Conservation (phyloP, 2,888 invertebrate genomes). For the Corythucha ciliata region DNA sequence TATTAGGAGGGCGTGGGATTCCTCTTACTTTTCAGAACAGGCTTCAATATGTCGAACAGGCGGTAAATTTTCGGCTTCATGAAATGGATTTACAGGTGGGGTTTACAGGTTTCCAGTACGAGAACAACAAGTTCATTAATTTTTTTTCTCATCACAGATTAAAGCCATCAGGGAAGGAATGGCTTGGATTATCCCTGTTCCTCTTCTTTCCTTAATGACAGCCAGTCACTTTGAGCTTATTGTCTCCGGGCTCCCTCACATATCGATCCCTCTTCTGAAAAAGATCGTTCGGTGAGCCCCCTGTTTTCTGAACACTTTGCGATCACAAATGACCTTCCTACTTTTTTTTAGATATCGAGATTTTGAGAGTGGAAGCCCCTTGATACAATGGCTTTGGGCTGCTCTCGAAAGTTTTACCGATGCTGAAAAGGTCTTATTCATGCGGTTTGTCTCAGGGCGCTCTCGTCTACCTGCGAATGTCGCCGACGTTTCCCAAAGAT, state of each 20-base stretch:
- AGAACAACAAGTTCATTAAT: not conserved
- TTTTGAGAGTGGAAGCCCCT: slow-evolving; percentile 50
- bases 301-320: not conserved
- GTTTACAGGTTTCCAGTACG: slow-evolving; percentile 3
- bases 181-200: slow-evolving; percentile 55
- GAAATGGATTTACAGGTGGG: slow-evolving; percentile 53
- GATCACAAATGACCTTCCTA: not conserved
- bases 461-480: slow-evolving; percentile 55
- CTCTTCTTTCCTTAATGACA: slow-evolving; percentile 51
- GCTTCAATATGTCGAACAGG: slow-evolving; percentile 51
- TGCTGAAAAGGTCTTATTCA: slow-evolving; percentile 53
- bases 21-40: slow-evolving; percentile 52
- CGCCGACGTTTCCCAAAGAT: slow-evolving; percentile 55
- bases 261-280: slow-evolving; percentile 50
- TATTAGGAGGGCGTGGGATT: slow-evolving; percentile 52
- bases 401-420: slow-evolving; percentile 53
- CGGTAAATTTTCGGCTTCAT: slow-evolving; percentile 50
- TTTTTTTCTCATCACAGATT: slow-evolving; percentile 38
- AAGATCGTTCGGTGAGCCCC: slow-evolving; percentile 50
- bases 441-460: slow-evolving; percentile 57
- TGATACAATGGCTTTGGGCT: slow-evolving; percentile 56
- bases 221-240: slow-evolving; percentile 52
- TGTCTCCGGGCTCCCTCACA: slow-evolving; percentile 54
- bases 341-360: slow-evolving; percentile 49
- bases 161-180: slow-evolving; percentile 53